Conservation (phyloP, 2,888 invertebrate species). For the Hydrotaea diabolus region DNA sequence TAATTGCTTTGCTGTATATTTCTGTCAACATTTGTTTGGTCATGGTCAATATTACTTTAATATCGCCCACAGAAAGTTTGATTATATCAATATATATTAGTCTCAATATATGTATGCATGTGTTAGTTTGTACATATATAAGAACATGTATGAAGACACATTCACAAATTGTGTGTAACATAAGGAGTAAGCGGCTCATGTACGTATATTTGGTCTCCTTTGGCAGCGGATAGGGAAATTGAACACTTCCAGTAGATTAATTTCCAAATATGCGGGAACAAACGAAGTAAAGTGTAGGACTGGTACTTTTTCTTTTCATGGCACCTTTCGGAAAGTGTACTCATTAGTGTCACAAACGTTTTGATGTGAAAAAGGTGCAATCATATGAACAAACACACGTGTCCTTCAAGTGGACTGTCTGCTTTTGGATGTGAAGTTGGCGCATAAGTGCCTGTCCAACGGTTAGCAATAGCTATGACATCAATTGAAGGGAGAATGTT, state of each 20-base stretch:
- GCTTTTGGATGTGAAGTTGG: background rate
- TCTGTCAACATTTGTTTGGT: background rate
- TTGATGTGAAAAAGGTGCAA: background rate
- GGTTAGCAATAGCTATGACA: background rate
- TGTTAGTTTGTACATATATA: background rate
- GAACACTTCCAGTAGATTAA: background rate
- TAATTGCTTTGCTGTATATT: background rate
- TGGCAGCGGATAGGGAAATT: background rate
- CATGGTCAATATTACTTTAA: conserved; percentile 5
- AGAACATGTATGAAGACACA: background rate
- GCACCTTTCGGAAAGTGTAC: background rate
- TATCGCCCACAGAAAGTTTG: background rate
- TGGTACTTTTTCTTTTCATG: background rate
- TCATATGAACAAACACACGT: background rate
- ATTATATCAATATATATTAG: background rate
- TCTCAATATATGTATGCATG: background rate
- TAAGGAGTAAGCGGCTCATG: too few species aligned
- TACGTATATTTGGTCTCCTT: background rate
- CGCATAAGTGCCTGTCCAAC: background rate
- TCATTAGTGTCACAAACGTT: background rate
- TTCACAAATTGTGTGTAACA: background rate
- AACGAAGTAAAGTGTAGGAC: background rate
- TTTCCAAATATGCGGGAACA: background rate
- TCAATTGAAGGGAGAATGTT: background rate
- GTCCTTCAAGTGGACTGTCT: background rate